These are phyloP conservation scores for Neosilurus hyrtlii DNA, from an alignment of 2,797 vertebrate species.

Conservation along the genomic window DNA sequence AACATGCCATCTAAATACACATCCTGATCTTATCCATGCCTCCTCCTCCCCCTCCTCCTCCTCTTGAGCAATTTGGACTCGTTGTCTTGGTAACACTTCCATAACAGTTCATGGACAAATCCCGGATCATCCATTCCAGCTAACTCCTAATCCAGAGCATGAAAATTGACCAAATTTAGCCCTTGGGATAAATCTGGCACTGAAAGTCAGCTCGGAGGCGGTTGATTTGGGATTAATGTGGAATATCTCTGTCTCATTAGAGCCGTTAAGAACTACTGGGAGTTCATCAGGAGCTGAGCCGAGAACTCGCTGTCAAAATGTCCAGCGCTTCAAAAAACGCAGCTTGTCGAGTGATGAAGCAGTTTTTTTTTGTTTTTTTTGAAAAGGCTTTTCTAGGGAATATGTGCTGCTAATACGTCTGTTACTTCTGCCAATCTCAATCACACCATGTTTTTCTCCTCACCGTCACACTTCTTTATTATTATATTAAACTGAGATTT, in stretches of 20 bases:
- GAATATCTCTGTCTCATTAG: constrained; percentile 8
- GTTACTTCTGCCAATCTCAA: constrained; percentile 2
- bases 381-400: background rate
- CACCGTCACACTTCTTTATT: background rate
- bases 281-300: background rate
- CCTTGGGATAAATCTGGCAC: background rate
- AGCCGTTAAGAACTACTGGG: constrained; percentile 7
- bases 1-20: background rate
- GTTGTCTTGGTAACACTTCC: background rate
- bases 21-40: background rate
- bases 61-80: background rate
- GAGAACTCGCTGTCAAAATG: constrained; percentile 14
- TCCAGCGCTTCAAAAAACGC: constrained; percentile 24
- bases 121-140: background rate
- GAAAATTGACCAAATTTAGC: background rate
- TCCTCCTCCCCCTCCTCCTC: background rate
- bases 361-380: background rate
- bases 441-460: background rate
- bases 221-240: constrained; percentile 23
- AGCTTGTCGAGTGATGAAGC: constrained; percentile 26
- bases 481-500: constrained; percentile 18
- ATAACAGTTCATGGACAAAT: background rate
- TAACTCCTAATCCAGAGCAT: background rate
- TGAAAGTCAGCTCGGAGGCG: background rate
- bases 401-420: background rate